Conservation (phyloP, 2,888 invertebrate species). For the Ennomos fuscantarius region DNA sequence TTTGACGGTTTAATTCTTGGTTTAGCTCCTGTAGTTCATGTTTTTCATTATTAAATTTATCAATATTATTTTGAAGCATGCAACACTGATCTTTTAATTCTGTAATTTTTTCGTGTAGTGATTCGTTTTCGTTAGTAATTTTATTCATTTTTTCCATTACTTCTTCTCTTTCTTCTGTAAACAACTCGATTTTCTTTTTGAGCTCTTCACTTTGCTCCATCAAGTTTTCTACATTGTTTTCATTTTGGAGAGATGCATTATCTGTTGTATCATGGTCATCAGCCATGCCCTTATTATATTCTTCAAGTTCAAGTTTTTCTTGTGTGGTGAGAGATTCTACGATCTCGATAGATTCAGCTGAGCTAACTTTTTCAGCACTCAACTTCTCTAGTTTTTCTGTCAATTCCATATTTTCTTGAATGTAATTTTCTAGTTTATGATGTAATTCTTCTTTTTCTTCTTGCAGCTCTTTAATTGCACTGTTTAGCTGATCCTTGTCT, state of each 20-base stretch:
- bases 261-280: constrained; percentile 50
- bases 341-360: constrained; percentile 91
- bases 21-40: constrained; percentile 63
- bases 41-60: constrained; percentile 77
- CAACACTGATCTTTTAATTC: constrained; percentile 82
- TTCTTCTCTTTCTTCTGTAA: constrained; percentile 88
- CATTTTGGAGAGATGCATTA: constrained; percentile 60
- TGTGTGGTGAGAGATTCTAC: constrained; percentile 89
- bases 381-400: constrained; percentile 90
- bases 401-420: constrained; percentile 90
- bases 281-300: constrained; percentile 85
- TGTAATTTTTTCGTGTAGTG: constrained; percentile 77
- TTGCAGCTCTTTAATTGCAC: constrained; percentile 83
- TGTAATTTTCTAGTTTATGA: constrained; percentile 87
- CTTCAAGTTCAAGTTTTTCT: constrained; percentile 88
- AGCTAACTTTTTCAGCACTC: constrained; percentile 89
- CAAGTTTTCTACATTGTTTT: constrained; percentile 84
- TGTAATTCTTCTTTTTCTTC: constrained; percentile 86
- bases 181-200: constrained; percentile 88
- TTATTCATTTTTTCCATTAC: constrained; percentile 88
- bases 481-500: constrained; percentile 83
- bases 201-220: constrained; percentile 88
- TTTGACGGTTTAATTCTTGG: constrained; percentile 68
- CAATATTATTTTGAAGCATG: constrained; percentile 70
- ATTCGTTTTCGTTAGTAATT: constrained; percentile 86